Base-by-base conservation (phyloP, 1,140 invertebrate genomes). In the Calephelis virginiensis region DNA sequence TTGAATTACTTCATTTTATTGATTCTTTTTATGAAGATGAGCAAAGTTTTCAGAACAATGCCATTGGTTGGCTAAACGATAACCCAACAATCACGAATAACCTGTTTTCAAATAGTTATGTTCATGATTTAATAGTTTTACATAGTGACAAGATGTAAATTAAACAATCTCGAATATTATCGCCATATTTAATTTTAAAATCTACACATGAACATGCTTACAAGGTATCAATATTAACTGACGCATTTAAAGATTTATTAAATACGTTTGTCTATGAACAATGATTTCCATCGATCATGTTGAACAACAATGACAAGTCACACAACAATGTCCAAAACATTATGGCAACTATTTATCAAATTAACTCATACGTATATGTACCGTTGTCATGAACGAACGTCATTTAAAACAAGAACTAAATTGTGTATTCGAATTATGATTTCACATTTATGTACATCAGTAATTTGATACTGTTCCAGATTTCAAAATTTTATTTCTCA, bases 91-190 rank as follows among this genome's bases (percentile, higher is more conserved):
- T 88, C 86, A 91, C 86, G 88, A 82, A 66, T 76, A 73, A 66
- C 82, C 80, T 70, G 77, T 86, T 85, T 84, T 89, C 82, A 87
- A 88, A 88, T 83, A 87, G 79, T 84, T 81, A 76, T 78, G 69
- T 68, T 72, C 72, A 84, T 85, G 82, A 89, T 88, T 85, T 84
- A 78, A 85, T 86, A 81, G 82, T 83, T 88, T 84, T 86, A 80
- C 83, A 72, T 82, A 71, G 73, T 75, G 74, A 73, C 75, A 76
- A 72, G 85, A 75, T 83, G 84, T 81, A 71, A 85, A 86, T 85
- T 85, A 71, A 78, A 76, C 82, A 85, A 80, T 77, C 78, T 81
- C 84, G 82, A 83, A 85, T 83, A 64, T 46, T 43, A 53, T 56
- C 63, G 12, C 37, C 28, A 17, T 56, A 62, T 56, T 56, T 56